These are phyloP conservation scores for Tipula confusa DNA, from an alignment of 2,888 invertebrate genomes.

Conservation along the genomic window DNA sequence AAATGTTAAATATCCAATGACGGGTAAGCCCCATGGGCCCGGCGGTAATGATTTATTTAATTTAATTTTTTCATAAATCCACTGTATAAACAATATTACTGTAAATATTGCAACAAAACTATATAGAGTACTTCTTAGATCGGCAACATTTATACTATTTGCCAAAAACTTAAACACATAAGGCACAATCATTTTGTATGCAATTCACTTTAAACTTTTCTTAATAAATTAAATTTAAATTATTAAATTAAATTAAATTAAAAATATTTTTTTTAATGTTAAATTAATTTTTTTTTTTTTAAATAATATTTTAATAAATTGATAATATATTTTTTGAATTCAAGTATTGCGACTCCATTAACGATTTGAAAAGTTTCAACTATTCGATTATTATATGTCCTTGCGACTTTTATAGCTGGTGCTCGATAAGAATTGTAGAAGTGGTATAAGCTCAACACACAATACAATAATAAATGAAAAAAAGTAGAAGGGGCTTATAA, in stretches of 20 bases:
- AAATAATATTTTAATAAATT: constrained; percentile 21
- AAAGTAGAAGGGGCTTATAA: constrained; percentile 25
- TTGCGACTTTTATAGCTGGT: constrained; percentile 51
- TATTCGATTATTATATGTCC: constrained; percentile 51
- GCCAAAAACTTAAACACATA: constrained; percentile 45
- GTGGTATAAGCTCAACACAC: constrained; percentile 27
- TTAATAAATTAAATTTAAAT: too few species aligned
- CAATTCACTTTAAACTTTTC: not conserved
- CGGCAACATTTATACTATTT: constrained; percentile 44
- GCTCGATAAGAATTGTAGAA: constrained; percentile 36
- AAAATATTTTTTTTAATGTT: not conserved
- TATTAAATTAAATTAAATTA: not conserved
- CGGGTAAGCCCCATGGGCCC: constrained; percentile 82
- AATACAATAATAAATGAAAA: not conserved
- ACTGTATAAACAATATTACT: constrained; percentile 46
- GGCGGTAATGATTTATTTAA: constrained; percentile 63
- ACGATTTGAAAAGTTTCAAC: constrained; percentile 44
- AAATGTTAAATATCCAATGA: constrained; percentile 79
- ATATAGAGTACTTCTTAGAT: constrained; percentile 44
- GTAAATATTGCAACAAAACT: constrained; percentile 44
- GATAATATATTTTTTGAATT: not conserved
- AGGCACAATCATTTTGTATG: constrained; percentile 42
- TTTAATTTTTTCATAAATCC: constrained; percentile 45
- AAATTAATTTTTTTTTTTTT: not conserved
- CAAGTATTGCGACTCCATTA: constrained; percentile 29